Percentiles rank a stretch among this genome's conserved stretches.
Conservation (phyloP, 2,797 vertebrate species). For the Zalophus californianus region DNA sequence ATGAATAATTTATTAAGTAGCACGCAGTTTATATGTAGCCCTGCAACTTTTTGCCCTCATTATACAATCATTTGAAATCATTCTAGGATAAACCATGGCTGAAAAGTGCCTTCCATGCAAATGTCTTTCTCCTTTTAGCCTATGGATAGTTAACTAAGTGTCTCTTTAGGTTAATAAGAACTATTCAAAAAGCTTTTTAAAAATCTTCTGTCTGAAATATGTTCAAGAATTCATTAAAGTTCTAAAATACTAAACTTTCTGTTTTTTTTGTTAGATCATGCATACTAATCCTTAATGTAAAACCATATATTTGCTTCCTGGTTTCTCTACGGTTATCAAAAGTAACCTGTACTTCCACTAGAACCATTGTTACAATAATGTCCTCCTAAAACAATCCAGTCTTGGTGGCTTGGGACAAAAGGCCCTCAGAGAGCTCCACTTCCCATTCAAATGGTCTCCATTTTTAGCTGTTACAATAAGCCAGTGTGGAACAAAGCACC, state of each 20-base stretch:
- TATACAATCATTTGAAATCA: conserved; percentile 92
- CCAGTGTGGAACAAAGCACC: not conserved
- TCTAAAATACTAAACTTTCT: conserved; percentile 82
- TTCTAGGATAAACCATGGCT: conserved; percentile 90
- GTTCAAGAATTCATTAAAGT: conserved; percentile 88
- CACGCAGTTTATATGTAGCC: conserved; percentile 93
- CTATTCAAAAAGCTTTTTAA: conserved; percentile 79
- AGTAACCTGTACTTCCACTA: not conserved
- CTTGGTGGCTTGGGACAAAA: not conserved
- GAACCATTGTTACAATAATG: not conserved
- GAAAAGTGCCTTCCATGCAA: conserved; percentile 93
- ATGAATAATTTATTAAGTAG: conserved; percentile 97
- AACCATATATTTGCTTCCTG: conserved; percentile 60
- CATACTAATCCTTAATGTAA: conserved; percentile 83
- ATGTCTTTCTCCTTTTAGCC: conserved; percentile 88
- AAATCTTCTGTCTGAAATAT: conserved; percentile 82
- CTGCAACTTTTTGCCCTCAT: conserved; percentile 93
- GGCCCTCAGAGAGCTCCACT: not conserved
- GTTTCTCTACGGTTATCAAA: not conserved
- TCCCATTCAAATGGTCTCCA: not conserved
- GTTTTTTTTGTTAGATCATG: conserved; percentile 80
- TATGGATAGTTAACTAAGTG: conserved; percentile 78
- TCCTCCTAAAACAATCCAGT: not conserved
- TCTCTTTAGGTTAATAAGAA: conserved; percentile 82
- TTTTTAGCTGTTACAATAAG: not conserved